These are phyloP conservation scores for Drosophila parthenogenetica DNA, from an alignment of 2,888 invertebrate genomes.

Conservation along the genomic window DNA sequence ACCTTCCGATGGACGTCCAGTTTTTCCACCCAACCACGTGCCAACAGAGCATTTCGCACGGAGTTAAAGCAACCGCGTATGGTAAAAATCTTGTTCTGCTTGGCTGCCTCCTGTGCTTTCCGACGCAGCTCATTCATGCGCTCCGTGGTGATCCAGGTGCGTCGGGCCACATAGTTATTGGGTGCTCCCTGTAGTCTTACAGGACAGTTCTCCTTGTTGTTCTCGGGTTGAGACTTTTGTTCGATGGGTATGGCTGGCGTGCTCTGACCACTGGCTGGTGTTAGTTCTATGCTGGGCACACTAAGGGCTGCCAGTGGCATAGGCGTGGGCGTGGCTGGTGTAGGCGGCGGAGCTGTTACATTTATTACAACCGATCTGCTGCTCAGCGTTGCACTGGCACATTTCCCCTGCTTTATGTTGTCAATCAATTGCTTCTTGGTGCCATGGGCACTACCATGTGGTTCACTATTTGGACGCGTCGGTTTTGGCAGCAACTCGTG, in stretches of 20 bases:
- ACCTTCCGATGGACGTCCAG: slow-evolving; percentile 83
- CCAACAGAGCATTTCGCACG: slow-evolving; percentile 88
- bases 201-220: slow-evolving; percentile 53
- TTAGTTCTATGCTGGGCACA: slow-evolving; percentile 69
- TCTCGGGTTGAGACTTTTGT: slow-evolving; percentile 25
- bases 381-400: slow-evolving; percentile 61
- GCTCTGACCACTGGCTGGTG: slow-evolving; percentile 46
- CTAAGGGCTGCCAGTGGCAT: slow-evolving; percentile 21
- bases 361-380: slow-evolving; percentile 39
- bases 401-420: slow-evolving; percentile 37
- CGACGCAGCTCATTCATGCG: slow-evolving; percentile 88
- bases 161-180: slow-evolving; percentile 78
- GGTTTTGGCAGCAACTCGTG: slow-evolving; percentile 46
- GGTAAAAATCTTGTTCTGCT: slow-evolving; percentile 88
- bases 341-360: slow-evolving; percentile 52
- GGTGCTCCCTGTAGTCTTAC: slow-evolving; percentile 62
- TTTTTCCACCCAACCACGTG: slow-evolving; percentile 89
- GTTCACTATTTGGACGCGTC: slow-evolving; percentile 70
- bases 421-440: slow-evolving; percentile 32
- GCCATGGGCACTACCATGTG: slow-evolving; percentile 42
- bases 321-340: slow-evolving; percentile 41
- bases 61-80: slow-evolving; percentile 91
- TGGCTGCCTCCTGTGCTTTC: slow-evolving; percentile 88
- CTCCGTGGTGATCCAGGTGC: slow-evolving; percentile 88
- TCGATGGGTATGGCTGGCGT: slow-evolving; percentile 2